Base-by-base conservation (phyloP, 23 tunicate species). In the Ascidia mentula region DNA sequence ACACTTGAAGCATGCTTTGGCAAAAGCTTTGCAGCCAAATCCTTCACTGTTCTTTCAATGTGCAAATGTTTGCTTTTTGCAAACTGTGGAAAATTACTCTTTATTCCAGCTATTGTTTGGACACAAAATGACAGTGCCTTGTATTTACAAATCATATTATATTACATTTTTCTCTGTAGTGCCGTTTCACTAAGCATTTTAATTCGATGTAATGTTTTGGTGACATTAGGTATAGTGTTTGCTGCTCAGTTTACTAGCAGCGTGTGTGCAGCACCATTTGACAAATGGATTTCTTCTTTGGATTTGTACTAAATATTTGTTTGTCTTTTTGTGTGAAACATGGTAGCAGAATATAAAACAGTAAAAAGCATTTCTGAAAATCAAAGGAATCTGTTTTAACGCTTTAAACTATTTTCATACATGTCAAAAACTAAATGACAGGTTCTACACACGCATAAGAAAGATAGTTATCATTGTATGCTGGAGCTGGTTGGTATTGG, bases 101-200 rank as follows among this genome's bases (percentile, higher is more conserved):
- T 80, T 59, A 78, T 91, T 12, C 97, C 97, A 36, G 90, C 97
- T 22, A 85, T 91, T 13, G 83, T 91, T 37, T 91, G 97, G 97
- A 73, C 85, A 31, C 97, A 85, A 60, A 40, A 73, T 24, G 86
- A 77, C 18, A 87, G 86, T 73, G 37, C 65, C 1, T 31, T 45
- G 18, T 80, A 85, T 77, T 34, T 91, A 36, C 81, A 86, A 31
- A 45, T 80, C 22, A 86, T 81, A 1, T 36, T 82, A 33, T 65
- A 70, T 33, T 82, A 91, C 77, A 86, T 91, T 61, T 22, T 91
- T 26, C 34, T 82, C 17, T 85, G 91, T 46, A 91, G 84, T 85
- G 69, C 87, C 9, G 38, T 91, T 31, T 59, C 90, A 31, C 40
- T 91, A 39, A 85, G 97, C 59, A 72, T 86, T 22, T 69, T 82